Evolutionary conservation across 2,113 vertebrate genomes (phyloP), one percentile per base, ranked within the genome.

Genomic region (Cynoglossus semilaevis): DNA sequence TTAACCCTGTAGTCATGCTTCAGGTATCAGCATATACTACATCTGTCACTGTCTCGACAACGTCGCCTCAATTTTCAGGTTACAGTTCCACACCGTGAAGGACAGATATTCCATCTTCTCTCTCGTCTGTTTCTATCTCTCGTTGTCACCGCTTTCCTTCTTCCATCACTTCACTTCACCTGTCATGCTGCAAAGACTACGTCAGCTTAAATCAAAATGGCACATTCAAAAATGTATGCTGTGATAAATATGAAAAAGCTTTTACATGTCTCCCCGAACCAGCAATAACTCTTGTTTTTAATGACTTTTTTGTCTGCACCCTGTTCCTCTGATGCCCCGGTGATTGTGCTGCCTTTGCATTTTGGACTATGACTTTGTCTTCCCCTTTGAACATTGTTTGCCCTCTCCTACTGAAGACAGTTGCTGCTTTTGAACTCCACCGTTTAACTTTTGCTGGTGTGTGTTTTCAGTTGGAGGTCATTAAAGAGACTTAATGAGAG

Each of bases 31-130:
- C 61, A 62, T 81, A 63, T 67, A 67, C 65, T 80, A 74, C 81
- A 88, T 89, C 82, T 77, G 88, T 87, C 87, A 85, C 58, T 78
- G 80, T 78, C 78, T 78, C 70, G 45, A 67, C 71, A 35, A 56
- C 60, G 70, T 82, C 85, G 74, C 84, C 77, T 82, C 85, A 63
- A 76, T 86, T 78, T 81, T 77, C 81, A 79, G 80, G 69, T 87
- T 70, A 81, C 67, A 56, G 69, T 74, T 46, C 51, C 64, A 40
- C 58, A 75, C 81, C 68, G 73, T 76, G 74, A 85, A 77, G 81
- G 81, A 83, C 71, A 70, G 63, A 67, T 63, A 54, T 40, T 56
- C 65, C 72, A 48, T 71, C 57, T 48, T 64, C 50, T 19, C 13
- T 22, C 65, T 55, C 54, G 38, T 60, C 72, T 63, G 54, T 48